Evolutionary conservation across 1,140 invertebrate species (phyloP).

Genomic region (Lepidurus apus): DNA sequence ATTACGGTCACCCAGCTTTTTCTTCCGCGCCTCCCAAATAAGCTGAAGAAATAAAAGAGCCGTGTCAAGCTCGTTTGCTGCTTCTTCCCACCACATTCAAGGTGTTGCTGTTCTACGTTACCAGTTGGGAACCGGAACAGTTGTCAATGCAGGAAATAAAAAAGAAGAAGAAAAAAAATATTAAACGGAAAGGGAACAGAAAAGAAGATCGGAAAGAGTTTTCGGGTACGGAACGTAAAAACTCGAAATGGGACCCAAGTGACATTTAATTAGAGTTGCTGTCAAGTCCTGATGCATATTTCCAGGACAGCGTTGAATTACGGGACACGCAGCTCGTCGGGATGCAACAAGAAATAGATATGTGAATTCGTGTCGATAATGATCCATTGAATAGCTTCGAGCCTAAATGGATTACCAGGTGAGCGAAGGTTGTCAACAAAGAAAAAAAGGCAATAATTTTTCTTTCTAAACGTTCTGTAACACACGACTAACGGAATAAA

Average conservation of each 20-base stretch:
- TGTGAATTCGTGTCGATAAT: background rate
- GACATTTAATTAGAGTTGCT: slow-evolving; percentile 10
- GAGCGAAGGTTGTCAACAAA: background rate
- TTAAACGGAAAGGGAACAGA: background rate
- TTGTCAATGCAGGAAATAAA: background rate
- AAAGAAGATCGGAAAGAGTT: background rate
- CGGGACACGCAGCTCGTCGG: background rate
- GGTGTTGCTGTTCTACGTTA: background rate
- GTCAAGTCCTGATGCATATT: background rate
- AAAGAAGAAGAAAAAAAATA: background rate
- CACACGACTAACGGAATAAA: too few species aligned
- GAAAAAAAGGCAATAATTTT: too few species aligned
- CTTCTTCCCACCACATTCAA: background rate
- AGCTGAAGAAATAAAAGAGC: background rate
- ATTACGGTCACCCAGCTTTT: background rate
- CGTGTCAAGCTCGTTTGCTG: slow-evolving; percentile 14
- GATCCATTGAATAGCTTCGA: background rate
- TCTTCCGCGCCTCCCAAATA: background rate
- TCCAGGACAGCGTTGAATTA: background rate
- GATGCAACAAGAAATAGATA: background rate
- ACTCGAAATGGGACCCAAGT: background rate
- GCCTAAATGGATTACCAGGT: background rate
- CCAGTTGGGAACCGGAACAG: background rate
- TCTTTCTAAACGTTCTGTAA: too few species aligned
- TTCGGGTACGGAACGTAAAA: background rate